Base-by-base conservation (phyloP, 1,140 invertebrate genomes). In the Musca domestica region DNA sequence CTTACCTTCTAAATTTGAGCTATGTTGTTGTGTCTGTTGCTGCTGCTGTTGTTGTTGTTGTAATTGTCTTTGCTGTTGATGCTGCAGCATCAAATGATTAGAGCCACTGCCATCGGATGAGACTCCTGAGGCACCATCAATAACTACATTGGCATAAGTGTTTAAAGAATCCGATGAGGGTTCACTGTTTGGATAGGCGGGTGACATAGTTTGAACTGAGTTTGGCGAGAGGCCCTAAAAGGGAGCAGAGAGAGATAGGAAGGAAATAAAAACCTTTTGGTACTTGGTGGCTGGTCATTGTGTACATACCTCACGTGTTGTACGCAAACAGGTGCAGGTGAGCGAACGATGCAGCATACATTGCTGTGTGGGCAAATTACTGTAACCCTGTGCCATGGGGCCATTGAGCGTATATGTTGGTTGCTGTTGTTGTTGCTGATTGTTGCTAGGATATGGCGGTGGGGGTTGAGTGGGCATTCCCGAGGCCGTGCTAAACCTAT, bases 181-280 rank as follows among this genome's bases (percentile, higher is more conserved):
- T 74, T 88, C 87, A 64, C 82, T 88, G 69, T 88, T 87, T 17
- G 87, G 86, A 77, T 89, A 90, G 46, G 88, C 87, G 34, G 88
- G 88, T 48, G 89, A 88, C 86, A 89, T 87, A 14, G 84, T 84
- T 46, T 85, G 83, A 41, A 86, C 83, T 67, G 83, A 81, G 47
- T 85, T 81, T 47, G 88, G 87, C 69, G 86, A 88, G 76, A 89
- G 83, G 67, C 86, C 87, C 87, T 89, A 71, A 51, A 64, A 23
- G 30, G n/a, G 14, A 46, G 67, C 5, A 19, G 52, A 34, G 15
- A 7, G 12, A 58, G 22, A 25, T 27, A 4, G 10, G 54, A 14
- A n/a, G n/a, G n/a, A n/a, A n/a, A n/a, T n/a, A n/a, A n/a, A n/a
- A n/a, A n/a, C n/a, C n/a, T n/a, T n/a, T n/a, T n/a, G n/a, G n/a